A percentile compares a stretch with the other conserved stretches of the same genome.
Conservation (phyloP, 1,140 invertebrate species). For the Drosophila oshimai region DNA sequence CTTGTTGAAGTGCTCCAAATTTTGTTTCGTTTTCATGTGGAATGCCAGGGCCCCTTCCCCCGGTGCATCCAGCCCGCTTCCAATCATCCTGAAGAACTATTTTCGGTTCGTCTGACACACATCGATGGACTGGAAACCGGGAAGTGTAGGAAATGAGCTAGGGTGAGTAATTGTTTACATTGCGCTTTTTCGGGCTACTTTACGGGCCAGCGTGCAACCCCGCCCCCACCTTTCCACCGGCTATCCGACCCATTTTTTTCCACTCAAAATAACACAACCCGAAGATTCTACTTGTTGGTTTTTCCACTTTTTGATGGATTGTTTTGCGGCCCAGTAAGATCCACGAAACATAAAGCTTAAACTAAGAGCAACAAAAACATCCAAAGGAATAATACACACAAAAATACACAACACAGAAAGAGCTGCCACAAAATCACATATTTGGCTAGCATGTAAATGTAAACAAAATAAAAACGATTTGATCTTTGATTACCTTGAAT, state of each 20-base stretch:
- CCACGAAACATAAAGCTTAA: slow-evolving; percentile 4
- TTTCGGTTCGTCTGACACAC: slow-evolving; percentile 68
- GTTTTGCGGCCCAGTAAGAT: slow-evolving; percentile 30
- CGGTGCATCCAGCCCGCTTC: background rate
- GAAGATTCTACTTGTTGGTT: slow-evolving; percentile 30
- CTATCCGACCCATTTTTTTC: background rate
- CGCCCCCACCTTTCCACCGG: background rate
- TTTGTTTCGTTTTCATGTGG: slow-evolving; percentile 63
- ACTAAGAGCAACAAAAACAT: background rate
- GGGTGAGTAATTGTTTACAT: slow-evolving; percentile 51
- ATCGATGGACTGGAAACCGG: slow-evolving; percentile 33
- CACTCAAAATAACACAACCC: background rate
- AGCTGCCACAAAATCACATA: background rate
- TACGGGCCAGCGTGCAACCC: slow-evolving; percentile 40
- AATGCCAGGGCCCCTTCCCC: slow-evolving; percentile 1
- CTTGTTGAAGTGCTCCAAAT: slow-evolving; percentile 60
- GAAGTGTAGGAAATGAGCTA: background rate
- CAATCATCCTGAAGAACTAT: slow-evolving; percentile 62
- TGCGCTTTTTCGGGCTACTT: slow-evolving; percentile 46
- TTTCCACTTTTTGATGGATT: slow-evolving; percentile 61
- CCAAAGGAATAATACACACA: background rate
- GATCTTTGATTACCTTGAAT: slow-evolving; percentile 44
- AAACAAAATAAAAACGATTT: slow-evolving; percentile 27
- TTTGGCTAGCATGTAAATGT: slow-evolving; percentile 20
- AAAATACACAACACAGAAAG: no score